Evolutionary conservation across 2,113 vertebrate species (phyloP), one percentile per base, ranked within the genome.

Genomic region (Martes martes): DNA sequence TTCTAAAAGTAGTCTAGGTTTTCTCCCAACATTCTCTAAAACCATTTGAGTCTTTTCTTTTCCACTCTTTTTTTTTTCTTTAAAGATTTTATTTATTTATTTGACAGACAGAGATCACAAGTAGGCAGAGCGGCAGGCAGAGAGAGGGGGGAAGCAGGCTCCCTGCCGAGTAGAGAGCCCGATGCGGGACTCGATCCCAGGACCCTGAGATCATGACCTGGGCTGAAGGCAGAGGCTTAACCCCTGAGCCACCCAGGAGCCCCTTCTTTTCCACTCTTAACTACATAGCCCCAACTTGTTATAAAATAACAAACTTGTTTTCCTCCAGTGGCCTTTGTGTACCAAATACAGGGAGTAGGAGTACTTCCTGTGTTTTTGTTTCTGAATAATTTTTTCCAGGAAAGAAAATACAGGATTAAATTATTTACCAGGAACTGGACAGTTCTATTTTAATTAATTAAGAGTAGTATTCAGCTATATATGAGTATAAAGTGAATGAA

Each of bases 231-330:
- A 52, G 50, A 52, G 50, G 50, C 50, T 52, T 52, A 52, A 52
- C 14, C 50, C 15, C 50, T 52, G 50, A 52, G 50, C 50, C 50
- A 52, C 50, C 50, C 50, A 52, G 50, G 50, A 0, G 14, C 50
- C 50, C 50, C 50, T 81, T 80, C 45, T 84, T 82, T 89, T 91
- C 85, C 73, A 24, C n/a, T 79, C 52, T 84, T 94, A 93, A 55
- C 59, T 84, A 36, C 59, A 23, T 65, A 88, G 11, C 15, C 14
- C 4, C 89, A 71, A 74, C 52, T 87, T 67, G 6, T 79, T 65
- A 83, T 52, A 69, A 95, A 89, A 80, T 96, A 74, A 42, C 39
- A 42, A 96, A 79, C 90, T 89, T 89, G 19, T 69, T 89, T 97
- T 88, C 16, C 31, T 92, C 45, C 31, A 52, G 55, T 97, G 28